Evolutionary conservation across 2,888 invertebrate genomes (phyloP).

Genomic region (Parochlus steinenii): DNA sequence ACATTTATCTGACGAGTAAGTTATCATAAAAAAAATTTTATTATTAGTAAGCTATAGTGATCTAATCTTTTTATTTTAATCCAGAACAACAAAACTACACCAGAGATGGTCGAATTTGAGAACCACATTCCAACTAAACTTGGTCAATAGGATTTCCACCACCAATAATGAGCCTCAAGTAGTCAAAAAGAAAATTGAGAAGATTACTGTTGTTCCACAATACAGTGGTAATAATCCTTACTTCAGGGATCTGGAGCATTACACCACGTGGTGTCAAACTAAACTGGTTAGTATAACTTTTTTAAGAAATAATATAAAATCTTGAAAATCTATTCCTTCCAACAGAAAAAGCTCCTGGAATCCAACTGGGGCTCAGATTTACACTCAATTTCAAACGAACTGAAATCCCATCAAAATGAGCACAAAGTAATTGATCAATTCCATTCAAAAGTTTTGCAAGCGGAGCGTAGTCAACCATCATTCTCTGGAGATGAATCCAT

Average conservation of each 20-base stretch:
- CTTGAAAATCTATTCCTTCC: background rate
- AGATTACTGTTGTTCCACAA: conserved; percentile 76
- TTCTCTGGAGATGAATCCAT: conserved; percentile 81
- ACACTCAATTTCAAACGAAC: conserved; percentile 74
- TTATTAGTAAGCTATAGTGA: background rate
- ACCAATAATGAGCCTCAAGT: conserved; percentile 80
- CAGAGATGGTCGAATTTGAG: conserved; percentile 81
- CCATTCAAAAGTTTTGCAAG: conserved; percentile 71
- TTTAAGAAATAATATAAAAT: too few relatives aligned
- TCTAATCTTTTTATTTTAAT: background rate
- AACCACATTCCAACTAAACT: conserved; percentile 71
- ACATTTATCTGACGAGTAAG: conserved; percentile 46
- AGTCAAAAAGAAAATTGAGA: conserved; percentile 70
- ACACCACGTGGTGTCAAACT: conserved; percentile 87
- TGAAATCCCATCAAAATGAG: conserved; percentile 81
- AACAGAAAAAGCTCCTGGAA: conserved; percentile 58
- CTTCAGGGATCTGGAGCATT: conserved; percentile 83
- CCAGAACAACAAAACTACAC: conserved; percentile 68
- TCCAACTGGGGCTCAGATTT: conserved; percentile 89
- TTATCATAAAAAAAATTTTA: background rate
- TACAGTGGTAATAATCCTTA: conserved; percentile 86
- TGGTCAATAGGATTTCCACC: conserved; percentile 70
- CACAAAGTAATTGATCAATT: conserved; percentile 90
- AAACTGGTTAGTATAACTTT: conserved; percentile 45
- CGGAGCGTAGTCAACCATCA: conserved; percentile 48